phyloP scores from a whole-genome alignment of 2,888 invertebrate genomes.

The Tineola bisselliella region DNA sequence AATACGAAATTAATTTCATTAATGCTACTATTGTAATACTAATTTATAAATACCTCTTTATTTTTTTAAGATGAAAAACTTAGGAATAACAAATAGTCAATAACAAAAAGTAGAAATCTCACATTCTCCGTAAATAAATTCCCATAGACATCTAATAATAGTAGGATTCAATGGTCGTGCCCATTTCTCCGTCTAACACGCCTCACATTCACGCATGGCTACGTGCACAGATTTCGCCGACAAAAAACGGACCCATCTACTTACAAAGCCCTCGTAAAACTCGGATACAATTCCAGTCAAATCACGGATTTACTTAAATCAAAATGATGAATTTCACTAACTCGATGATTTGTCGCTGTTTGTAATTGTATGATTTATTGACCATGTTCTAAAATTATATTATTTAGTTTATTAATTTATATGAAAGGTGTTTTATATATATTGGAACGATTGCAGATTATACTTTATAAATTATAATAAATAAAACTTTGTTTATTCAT shows the following conservation, averaged over 20 bases:
- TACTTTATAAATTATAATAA: no score
- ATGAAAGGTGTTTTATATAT: no score
- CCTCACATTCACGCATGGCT: slow-evolving; percentile 6
- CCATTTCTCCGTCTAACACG: background rate
- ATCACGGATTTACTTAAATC: background rate
- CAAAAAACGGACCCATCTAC: slow-evolving; percentile 10
- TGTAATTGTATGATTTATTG: background rate
- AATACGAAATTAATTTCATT: no score
- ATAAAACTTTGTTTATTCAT: no score
- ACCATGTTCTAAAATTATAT: background rate
- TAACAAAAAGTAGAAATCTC: background rate
- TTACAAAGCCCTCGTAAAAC: background rate
- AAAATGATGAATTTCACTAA: background rate
- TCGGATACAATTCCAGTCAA: slow-evolving; percentile 1
- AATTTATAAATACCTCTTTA: no score
- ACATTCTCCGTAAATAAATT: background rate
- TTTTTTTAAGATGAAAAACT: background rate
- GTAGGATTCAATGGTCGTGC: background rate
- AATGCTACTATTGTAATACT: no score
- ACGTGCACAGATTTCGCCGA: slow-evolving; percentile 6
- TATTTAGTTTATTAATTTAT: background rate
- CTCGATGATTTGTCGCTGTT: background rate
- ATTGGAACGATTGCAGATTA: no score
- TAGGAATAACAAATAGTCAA: background rate
- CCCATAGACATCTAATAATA: background rate